Evolutionary conservation across 2,797 vertebrate genomes (phyloP), one percentile per base, ranked within the genome.

Genomic region (Gallinago solitaria): DNA sequence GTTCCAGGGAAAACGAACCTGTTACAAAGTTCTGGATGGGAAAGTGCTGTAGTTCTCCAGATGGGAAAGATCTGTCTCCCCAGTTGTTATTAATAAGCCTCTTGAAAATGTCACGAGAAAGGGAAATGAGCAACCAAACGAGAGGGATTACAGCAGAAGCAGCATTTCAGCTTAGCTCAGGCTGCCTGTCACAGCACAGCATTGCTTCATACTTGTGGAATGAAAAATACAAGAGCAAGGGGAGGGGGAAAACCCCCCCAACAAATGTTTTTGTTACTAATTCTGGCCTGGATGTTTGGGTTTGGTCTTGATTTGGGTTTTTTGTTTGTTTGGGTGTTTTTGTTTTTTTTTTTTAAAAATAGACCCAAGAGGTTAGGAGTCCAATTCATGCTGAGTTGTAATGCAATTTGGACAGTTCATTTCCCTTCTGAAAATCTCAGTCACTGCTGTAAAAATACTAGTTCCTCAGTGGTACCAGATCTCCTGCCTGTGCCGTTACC

Each of bases 1-100:
- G 6, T 94, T 91, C 53, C 27, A 41, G 61, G n/a, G 37, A 92
- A 65, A 87, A 51, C 13, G 15, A 51, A 19, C 28, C 14, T 1
- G 0, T 53, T 85, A 35, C 17, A 12, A 74, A 89, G 71, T 37
- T 48, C 47, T 48, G 27, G 53, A 51, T 11, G 47, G 71, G 45
- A 86, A 89, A 81, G 27, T 0, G 61, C 37, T 71, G 50, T 75
- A 48, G 21, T 48, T 48, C 47, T 48, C 47, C 23, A 27, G 48
- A 57, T 12, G 47, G 71, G 45, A 86, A 89, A 78, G 27, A 0
- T 68, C 37, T 71, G 50, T 75, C 64, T 89, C 24, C n/a, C 56
- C 21, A 53, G 54, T 47, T 89, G 76, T 78, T 93, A 63, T 74
- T 85, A 93, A 96, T 79, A 93, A 92, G 57, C 35, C 53, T 80